Evolutionary conservation across 2,888 invertebrate genomes (phyloP).

Genomic region (Pinctada fucata): DNA sequence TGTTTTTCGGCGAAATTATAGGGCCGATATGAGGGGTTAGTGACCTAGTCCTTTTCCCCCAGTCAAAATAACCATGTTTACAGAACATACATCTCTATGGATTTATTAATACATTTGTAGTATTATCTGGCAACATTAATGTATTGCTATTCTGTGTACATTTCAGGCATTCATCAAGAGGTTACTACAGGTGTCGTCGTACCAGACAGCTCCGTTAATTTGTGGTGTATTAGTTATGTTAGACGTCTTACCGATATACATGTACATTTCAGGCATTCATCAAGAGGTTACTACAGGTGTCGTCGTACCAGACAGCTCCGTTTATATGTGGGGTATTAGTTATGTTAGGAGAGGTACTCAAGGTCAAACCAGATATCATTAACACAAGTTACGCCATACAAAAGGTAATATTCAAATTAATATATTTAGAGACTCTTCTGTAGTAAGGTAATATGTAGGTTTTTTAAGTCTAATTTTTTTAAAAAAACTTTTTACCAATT

Average conservation of each 20-base stretch:
- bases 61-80: no score
- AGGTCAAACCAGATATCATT: conserved; percentile 23
- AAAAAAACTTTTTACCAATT: no score
- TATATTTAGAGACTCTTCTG: background rate
- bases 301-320: conserved; percentile 83
- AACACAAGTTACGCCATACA: conserved; percentile 18
- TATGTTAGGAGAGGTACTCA: conserved; percentile 78
- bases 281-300: conserved; percentile 87
- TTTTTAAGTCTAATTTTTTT: no score
- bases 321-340: conserved; percentile 90
- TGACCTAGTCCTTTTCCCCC: no score
- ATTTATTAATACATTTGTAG: no score
- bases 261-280: conserved; percentile 83
- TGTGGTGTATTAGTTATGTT: conserved; percentile 90
- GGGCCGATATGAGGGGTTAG: no score
- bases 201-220: conserved; percentile 86
- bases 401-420: conserved; percentile 41
- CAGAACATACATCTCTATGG: no score
- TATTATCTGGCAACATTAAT: no score
- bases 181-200: conserved; percentile 81
- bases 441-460: background rate
- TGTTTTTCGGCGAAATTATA: no score
- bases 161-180: conserved; percentile 89
- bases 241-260: conserved; percentile 28
- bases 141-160: background rate